Conservation (phyloP, 2,113 vertebrate genomes). For the Myanophis thanlyinensis region DNA sequence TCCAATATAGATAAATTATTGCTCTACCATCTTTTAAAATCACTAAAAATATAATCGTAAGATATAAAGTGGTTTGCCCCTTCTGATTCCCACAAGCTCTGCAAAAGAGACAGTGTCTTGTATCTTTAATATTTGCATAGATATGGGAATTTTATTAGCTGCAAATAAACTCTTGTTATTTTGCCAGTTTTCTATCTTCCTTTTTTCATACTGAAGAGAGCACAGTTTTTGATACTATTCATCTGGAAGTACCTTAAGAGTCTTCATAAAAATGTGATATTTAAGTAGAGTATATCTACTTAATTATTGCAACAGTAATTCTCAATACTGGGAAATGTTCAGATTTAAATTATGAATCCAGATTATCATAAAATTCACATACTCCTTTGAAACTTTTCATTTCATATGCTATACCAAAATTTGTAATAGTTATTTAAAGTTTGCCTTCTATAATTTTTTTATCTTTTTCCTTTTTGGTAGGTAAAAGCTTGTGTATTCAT, state of each 20-base stretch:
- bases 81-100: not conserved
- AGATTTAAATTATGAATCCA: not conserved
- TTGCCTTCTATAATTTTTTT: slow-evolving; percentile 23
- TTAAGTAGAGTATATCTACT: not conserved
- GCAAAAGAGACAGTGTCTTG: not conserved
- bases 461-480: slow-evolving; percentile 65
- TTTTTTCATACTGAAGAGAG: not conserved
- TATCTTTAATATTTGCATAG: not conserved
- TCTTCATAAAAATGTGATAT: not conserved
- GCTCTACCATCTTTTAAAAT: not conserved
- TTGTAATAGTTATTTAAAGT: slow-evolving; percentile 21
- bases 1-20: not conserved
- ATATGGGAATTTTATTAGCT: not conserved
- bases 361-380: slow-evolving; percentile 14
- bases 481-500: slow-evolving; percentile 91
- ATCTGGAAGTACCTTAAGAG: not conserved
- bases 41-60: not conserved
- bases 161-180: not conserved
- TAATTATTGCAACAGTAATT: not conserved
- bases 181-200: not conserved
- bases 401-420: slow-evolving; percentile 5
- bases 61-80: not conserved
- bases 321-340: not conserved
- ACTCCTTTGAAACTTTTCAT: not conserved
- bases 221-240: not conserved